These are phyloP conservation scores for Drosophila suzukii DNA, from an alignment of 1,140 invertebrate genomes.

Conservation along the genomic window DNA sequence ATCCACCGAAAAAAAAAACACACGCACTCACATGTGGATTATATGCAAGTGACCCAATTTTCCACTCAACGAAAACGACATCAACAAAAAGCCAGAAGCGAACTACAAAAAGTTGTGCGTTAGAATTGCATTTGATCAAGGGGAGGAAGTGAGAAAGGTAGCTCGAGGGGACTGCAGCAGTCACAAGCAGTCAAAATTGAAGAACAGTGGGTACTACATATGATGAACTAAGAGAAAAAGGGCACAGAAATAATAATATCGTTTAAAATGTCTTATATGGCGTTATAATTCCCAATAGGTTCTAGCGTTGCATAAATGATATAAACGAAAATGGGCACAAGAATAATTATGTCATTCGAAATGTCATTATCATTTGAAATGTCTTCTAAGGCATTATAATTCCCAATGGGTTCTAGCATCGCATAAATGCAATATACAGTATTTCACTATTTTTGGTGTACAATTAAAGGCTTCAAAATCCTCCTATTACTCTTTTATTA, in stretches of 20 bases:
- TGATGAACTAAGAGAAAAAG: background rate
- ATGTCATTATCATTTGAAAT: background rate
- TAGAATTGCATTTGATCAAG: slow-evolving; percentile 63
- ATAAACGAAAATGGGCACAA: background rate
- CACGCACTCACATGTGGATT: slow-evolving; percentile 40
- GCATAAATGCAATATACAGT: no score
- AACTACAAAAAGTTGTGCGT: slow-evolving; percentile 30
- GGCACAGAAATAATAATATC: background rate
- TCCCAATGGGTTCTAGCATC: no score
- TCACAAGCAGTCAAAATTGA: slow-evolving; percentile 8
- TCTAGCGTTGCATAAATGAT: no score
- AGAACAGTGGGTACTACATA: background rate
- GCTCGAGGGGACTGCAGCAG: slow-evolving; percentile 11
- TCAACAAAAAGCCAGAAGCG: slow-evolving; percentile 33
- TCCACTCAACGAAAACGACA: slow-evolving; percentile 37
- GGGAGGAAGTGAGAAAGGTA: slow-evolving; percentile 8
- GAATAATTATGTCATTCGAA: background rate
- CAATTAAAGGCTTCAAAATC: no score
- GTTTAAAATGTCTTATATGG: no score
- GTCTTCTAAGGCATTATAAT: no score
- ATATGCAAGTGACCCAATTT: slow-evolving; percentile 78
- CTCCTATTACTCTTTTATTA: no score
- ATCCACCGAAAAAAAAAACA: slow-evolving; percentile 42
- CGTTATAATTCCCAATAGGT: no score
- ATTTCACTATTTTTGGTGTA: no score